Evolutionary conservation across 1,140 invertebrate species (phyloP).

Genomic region (Bombus impatiens): DNA sequence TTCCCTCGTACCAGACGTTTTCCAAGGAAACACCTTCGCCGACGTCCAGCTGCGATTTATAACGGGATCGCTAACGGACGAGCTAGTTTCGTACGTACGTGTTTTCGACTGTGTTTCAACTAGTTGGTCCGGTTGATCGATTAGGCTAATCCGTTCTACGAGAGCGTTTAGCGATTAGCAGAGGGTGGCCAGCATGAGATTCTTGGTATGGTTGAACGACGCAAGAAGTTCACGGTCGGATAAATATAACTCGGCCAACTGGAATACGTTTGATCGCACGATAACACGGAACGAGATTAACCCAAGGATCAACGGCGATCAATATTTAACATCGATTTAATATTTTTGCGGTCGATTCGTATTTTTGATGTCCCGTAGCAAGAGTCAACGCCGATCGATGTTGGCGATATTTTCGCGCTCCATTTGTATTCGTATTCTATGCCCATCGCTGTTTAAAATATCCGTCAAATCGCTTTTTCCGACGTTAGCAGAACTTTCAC

Average conservation of each 20-base stretch:
- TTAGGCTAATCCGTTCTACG: neutral
- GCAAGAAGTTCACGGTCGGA: neutral
- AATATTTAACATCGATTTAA: no score
- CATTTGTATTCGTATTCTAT: no score
- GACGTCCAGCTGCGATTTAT: constrained; percentile 23
- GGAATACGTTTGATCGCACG: neutral
- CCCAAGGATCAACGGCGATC: no score
- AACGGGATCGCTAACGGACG: constrained; percentile 8
- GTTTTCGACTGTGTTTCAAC: neutral
- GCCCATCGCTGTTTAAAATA: no score
- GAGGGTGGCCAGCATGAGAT: neutral
- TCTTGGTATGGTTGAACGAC: neutral
- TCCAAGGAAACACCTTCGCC: constrained; percentile 21
- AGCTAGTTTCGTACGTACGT: neutral
- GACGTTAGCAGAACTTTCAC: no score
- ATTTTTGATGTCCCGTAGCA: no score
- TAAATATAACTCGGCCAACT: neutral
- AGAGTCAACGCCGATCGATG: no score
- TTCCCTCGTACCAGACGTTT: neutral
- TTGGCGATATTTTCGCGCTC: no score
- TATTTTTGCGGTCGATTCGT: no score
- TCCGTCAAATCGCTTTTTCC: fast-evolving
- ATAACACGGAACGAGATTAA: neutral
- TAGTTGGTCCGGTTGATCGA: constrained; percentile 14
- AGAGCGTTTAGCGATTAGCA: neutral